Conservation (phyloP, 2,113 vertebrate species). For the Scortum barcoo region DNA sequence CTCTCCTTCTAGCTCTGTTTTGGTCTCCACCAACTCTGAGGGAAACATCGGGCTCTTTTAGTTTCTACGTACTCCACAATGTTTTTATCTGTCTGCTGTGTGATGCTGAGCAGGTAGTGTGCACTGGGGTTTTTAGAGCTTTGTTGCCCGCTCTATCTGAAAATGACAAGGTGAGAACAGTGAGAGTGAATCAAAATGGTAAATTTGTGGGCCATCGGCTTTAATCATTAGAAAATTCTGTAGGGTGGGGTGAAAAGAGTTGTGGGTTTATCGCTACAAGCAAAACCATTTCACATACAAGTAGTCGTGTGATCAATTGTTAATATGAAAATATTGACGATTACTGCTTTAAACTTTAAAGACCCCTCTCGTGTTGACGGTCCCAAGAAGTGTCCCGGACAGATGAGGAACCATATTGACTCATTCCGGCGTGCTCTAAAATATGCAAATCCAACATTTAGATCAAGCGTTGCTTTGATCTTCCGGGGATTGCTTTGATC, state of each 20-base stretch:
- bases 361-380: not conserved
- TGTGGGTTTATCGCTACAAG: not conserved
- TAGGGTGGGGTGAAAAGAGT: not conserved
- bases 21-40: not conserved
- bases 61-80: not conserved
- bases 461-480: conserved; percentile 76
- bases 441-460: conserved; percentile 73
- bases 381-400: conserved; percentile 1
- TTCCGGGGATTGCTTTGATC: too few species aligned
- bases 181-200: not conserved
- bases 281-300: conserved; percentile 2
- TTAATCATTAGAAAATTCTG: not conserved
- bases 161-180: not conserved
- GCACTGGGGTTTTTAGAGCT: not conserved
- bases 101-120: not conserved
- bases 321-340: not conserved
- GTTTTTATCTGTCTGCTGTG: not conserved
- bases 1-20: not conserved
- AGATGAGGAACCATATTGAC: conserved; percentile 26
- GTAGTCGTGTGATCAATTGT: not conserved
- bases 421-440: conserved; percentile 46
- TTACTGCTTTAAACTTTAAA: not conserved
- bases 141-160: not conserved
- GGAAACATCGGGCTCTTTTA: not conserved
- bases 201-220: not conserved